Evolutionary conservation across 1,140 invertebrate species (phyloP).

Genomic region (Acromyrmex heyeri): DNA sequence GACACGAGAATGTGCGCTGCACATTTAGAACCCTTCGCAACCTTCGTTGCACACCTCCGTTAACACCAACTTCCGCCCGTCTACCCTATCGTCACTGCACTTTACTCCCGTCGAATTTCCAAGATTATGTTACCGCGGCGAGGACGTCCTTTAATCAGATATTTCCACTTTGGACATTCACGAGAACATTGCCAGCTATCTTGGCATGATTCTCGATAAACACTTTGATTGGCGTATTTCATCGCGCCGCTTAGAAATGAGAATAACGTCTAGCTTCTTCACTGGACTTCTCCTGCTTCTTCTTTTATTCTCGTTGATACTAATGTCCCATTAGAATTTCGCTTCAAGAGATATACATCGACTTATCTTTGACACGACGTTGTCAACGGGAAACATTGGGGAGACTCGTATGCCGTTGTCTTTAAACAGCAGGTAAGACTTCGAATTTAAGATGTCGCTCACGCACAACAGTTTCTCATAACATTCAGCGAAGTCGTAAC

Average conservation of each 20-base stretch:
- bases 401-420: conserved; percentile 19
- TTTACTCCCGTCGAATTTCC: conserved; percentile 28
- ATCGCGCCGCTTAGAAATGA: background rate
- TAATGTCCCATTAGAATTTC: background rate
- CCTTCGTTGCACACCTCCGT: conserved; percentile 10
- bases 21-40: conserved; percentile 11
- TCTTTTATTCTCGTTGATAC: conserved; percentile 9
- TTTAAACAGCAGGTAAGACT: conserved; percentile 59
- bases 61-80: conserved; percentile 58
- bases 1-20: conserved; percentile 24
- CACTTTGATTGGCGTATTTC: background rate
- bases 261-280: background rate
- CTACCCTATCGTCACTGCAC: conserved; percentile 41
- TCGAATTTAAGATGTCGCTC: conserved; percentile 44
- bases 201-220: conserved; percentile 20
- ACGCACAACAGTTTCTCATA: conserved; percentile 53
- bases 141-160: conserved; percentile 34
- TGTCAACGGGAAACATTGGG: conserved; percentile 38
- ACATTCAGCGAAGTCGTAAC: conserved; percentile 42
- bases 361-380: background rate
- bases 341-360: conserved; percentile 4
- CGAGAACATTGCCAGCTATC: background rate
- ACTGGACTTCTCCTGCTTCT: background rate
- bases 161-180: background rate
- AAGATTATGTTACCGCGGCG: conserved; percentile 53